Evolutionary conservation across 1,140 invertebrate species (phyloP).

Genomic region (Macrotrachela quadricornifera): DNA sequence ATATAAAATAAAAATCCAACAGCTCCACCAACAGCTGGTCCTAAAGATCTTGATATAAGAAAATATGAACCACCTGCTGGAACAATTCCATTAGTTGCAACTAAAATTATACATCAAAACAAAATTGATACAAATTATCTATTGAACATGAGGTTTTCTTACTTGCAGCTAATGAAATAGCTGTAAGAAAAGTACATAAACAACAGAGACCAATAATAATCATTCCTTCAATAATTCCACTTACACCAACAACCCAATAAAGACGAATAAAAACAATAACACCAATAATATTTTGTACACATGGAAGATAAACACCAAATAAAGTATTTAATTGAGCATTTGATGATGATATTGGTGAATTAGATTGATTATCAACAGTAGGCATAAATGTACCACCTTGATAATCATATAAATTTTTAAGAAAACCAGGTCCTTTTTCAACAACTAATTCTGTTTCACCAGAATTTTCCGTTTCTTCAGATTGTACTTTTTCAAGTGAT

Average conservation of each 20-base stretch:
- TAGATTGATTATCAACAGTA: too few species aligned
- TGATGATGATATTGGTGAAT: too few species aligned
- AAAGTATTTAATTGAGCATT: constrained; percentile 63
- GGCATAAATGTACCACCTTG: too few species aligned
- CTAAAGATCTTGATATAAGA: constrained; percentile 91
- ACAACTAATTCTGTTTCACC: too few species aligned
- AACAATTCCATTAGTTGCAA: constrained; percentile 95
- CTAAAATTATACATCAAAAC: constrained; percentile 69
- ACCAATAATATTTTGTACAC: constrained; percentile 90
- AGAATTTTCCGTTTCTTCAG: too few species aligned
- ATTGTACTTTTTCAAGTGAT: too few species aligned
- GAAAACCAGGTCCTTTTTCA: too few species aligned
- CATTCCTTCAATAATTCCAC: constrained; percentile 74
- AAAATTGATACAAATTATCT: constrained; percentile 82
- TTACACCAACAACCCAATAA: constrained; percentile 94
- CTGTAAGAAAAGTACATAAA: constrained; percentile 52
- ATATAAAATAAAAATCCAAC: constrained; percentile 95
- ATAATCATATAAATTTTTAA: too few species aligned
- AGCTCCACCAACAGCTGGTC: constrained; percentile 91
- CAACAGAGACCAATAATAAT: constrained; percentile 85
- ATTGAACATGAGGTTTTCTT: not conserved
- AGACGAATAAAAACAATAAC: constrained; percentile 96
- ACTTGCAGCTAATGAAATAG: not conserved
- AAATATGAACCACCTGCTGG: constrained; percentile 95
- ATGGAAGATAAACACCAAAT: constrained; percentile 88